These are phyloP conservation scores for Callyntrura guangdongensis DNA, from an alignment of 2,888 invertebrate genomes.

Conservation along the genomic window DNA sequence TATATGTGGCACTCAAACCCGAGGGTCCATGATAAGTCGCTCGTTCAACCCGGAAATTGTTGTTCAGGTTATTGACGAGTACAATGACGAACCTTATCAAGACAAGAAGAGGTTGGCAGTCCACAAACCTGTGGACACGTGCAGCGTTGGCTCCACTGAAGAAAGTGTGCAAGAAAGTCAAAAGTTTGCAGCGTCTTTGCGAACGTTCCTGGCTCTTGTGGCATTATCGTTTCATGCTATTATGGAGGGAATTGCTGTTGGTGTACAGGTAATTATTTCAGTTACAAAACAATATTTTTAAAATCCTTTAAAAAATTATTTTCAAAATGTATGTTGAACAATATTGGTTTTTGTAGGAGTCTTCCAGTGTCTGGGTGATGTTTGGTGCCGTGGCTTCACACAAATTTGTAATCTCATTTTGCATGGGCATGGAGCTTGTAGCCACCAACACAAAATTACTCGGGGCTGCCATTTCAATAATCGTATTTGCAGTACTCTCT, in stretches of 20 bases:
- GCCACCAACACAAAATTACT: slow-evolving; percentile 81
- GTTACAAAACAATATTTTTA: too few species aligned
- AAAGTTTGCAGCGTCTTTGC: slow-evolving; percentile 69
- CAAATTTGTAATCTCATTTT: slow-evolving; percentile 86
- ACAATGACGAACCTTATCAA: slow-evolving; percentile 23
- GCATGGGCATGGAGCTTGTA: slow-evolving; percentile 86
- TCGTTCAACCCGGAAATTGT: slow-evolving; percentile 5
- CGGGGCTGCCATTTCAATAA: slow-evolving; percentile 86
- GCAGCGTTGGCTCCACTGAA: too few species aligned
- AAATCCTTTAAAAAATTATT: too few species aligned
- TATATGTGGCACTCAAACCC: background rate
- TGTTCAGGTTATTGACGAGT: background rate
- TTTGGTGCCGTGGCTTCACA: slow-evolving; percentile 86
- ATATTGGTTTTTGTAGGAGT: slow-evolving; percentile 63
- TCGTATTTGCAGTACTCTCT: slow-evolving; percentile 86
- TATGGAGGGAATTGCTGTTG: slow-evolving; percentile 93
- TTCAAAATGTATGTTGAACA: background rate
- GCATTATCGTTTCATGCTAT: slow-evolving; percentile 93
- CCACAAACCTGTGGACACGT: background rate
- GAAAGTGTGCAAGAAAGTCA: slow-evolving; percentile 58
- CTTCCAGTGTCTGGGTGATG: slow-evolving; percentile 85
- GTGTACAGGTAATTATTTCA: slow-evolving; percentile 90
- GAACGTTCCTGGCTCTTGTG: slow-evolving; percentile 86
- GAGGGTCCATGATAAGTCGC: background rate
- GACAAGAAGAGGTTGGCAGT: background rate